Base-by-base conservation (phyloP, 2,888 invertebrate genomes). In the Megamerina dolium region DNA sequence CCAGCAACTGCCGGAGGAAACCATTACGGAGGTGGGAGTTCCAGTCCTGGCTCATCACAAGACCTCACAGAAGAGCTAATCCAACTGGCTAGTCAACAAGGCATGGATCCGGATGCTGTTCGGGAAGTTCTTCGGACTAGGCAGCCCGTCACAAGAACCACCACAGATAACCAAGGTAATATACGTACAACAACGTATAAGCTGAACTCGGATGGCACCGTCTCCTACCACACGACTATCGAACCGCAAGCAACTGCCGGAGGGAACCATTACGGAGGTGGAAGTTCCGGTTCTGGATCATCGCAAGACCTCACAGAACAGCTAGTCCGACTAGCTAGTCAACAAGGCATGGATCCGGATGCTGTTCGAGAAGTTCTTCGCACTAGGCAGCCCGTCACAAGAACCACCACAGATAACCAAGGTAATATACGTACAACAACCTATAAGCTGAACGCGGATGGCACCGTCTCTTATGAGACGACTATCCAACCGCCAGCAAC, bases 351-450 rank as follows among this genome's bases (percentile, higher is more conserved):
- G 46, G 56, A 59, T 38, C 47, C 54, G 16, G 35, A 43, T 3
- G 51, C 45, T 3, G 35, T 64, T 29, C 38, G 42, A 0, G 58
- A 63, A 30, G 30, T 64, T 16, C 51, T 65, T 52, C 48, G 52
- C 1, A 59, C 53, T 9, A 51, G 46, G n/a, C 43, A 56, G 29
- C 64, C 64, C 12, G 56, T 63, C 32, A 43, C 54, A 12, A 45
- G 51, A 21, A 53, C 31, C 18, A 48, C 53, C 4, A 49, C 36
- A 4, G 45, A 56, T 29, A 53, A 45, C 4, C 27, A 12, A 9
- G 63, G 64, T 21, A 36, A 41, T 12, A 40, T 41, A 9, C 35
- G 35, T 12, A 55, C 49, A 10, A 54, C 53, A 14, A 64, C 60
- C 12, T 63, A 61, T 17, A 46, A 37, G 8, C 47, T 64, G 5